Evolutionary conservation across 2,113 vertebrate genomes (phyloP), one percentile per base, ranked within the genome.

Genomic region (Ochotona princeps): DNA sequence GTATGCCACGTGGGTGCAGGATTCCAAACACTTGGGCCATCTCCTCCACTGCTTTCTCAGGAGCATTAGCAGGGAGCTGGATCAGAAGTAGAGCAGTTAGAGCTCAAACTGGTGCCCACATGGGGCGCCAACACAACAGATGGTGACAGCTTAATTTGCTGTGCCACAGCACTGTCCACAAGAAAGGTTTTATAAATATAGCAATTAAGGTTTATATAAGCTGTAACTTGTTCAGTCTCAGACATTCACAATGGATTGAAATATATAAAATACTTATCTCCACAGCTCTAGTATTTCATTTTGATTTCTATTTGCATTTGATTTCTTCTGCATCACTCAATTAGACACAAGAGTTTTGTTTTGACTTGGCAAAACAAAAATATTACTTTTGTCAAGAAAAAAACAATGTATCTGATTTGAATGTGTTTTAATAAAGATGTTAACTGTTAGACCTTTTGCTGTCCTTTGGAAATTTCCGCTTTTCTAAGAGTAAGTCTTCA

Each of bases 401-500:
- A 30, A 15, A 28, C 35, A 65, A 61, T 73, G 2, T 25, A 1
- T 80, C 66, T 75, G 21, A 91, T 35, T 72, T 91, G 47, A 76
- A 60, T 79, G 87, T 87, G 32, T 93, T 78, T 90, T 73, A 69
- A 44, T 75, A 82, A 79, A 91, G 72, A 32, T 38, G 18, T 35
- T 90, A 57, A 14, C 72, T 87, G 17, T 79, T 88, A 65, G 28
- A 72, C 26, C 74, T 83, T 6, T 82, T 87, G n/a, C 60, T 75
- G 47, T 75, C 23, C 14, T 87, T 91, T 69, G 38, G 60, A 70
- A 94, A 69, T 76, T 86, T 73, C 75, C 18, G 61, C 25, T 83
- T 87, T 32, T 78, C 7, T 69, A 25, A 65, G 26, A 61, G 67
- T 63, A 26, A n/a, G 65, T 57, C 69, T 84, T 49, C 7, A 57